These are phyloP conservation scores for Helicoverpa armigera DNA, from an alignment of 1,140 invertebrate genomes.

Conservation along the genomic window DNA sequence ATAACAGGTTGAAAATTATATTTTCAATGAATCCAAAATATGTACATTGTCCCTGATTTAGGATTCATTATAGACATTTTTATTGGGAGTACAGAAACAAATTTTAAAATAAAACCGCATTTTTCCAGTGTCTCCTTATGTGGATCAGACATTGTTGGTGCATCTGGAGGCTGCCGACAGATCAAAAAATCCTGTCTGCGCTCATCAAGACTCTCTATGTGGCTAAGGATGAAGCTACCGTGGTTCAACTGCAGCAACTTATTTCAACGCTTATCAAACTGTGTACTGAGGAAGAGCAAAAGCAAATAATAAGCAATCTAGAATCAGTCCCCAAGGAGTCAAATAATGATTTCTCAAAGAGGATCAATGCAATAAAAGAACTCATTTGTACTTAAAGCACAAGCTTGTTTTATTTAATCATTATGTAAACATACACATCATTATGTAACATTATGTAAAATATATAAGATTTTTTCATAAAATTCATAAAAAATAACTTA, in stretches of 20 bases:
- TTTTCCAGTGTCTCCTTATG: conserved; percentile 73
- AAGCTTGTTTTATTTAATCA: too few relatives aligned
- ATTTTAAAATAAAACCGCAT: neutral
- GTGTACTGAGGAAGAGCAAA: conserved; percentile 64
- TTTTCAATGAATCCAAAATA: too few relatives aligned
- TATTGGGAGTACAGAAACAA: neutral
- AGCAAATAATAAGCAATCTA: conserved; percentile 53
- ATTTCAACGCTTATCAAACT: conserved; percentile 67
- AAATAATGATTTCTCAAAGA: conserved; percentile 37
- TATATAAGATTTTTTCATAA: too few relatives aligned
- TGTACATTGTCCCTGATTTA: too few relatives aligned
- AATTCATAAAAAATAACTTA: too few relatives aligned
- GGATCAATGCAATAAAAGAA: conserved; percentile 52
- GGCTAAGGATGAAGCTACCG: conserved; percentile 57
- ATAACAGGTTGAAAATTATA: too few relatives aligned
- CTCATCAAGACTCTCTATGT: conserved; percentile 72
- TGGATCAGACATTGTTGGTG: conserved; percentile 78
- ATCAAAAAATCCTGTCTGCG: conserved; percentile 66
- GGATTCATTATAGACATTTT: too few relatives aligned
- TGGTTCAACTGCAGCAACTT: conserved; percentile 60
- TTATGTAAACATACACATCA: too few relatives aligned
- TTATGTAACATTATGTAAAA: too few relatives aligned
- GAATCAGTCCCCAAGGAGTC: conserved; percentile 17
- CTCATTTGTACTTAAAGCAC: conserved; percentile 23
- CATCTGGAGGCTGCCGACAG: conserved; percentile 68